phyloP scores from a whole-genome alignment of 2,797 vertebrate genomes.

The Sebastes reedi region DNA sequence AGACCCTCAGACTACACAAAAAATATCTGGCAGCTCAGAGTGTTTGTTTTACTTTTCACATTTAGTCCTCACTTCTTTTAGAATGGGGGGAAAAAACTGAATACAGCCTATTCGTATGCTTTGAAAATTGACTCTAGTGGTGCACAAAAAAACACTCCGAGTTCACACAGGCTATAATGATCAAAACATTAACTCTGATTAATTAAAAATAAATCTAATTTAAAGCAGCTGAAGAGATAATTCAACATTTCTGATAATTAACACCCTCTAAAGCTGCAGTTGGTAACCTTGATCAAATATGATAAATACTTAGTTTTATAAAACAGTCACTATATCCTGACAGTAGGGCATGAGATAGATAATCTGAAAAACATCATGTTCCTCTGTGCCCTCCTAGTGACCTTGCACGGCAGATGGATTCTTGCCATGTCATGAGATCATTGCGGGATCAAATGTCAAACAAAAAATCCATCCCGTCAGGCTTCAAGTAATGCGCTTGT shows the following conservation, averaged over 20 bases:
- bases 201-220: background rate
- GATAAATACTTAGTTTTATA: no score
- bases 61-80: conserved; percentile 30
- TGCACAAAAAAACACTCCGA: background rate
- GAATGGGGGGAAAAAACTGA: background rate
- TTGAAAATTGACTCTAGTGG: conserved; percentile 21
- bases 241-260: background rate
- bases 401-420: no score
- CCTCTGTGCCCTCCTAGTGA: no score
- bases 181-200: background rate
- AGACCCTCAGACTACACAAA: conserved; percentile 30
- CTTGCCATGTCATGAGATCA: no score
- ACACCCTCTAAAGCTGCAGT: background rate
- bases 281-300: no score
- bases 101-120: conserved; percentile 25
- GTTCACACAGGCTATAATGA: conserved; percentile 20
- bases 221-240: background rate
- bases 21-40: conserved; percentile 50
- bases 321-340: no score
- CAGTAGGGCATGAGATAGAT: no score
- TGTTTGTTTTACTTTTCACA: conserved; percentile 43
- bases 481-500: no score
- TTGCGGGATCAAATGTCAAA: no score
- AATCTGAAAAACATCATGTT: no score
- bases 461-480: no score